These are phyloP conservation scores for Ceriagrion tenellum DNA, from an alignment of 2,888 invertebrate genomes.

Conservation along the genomic window DNA sequence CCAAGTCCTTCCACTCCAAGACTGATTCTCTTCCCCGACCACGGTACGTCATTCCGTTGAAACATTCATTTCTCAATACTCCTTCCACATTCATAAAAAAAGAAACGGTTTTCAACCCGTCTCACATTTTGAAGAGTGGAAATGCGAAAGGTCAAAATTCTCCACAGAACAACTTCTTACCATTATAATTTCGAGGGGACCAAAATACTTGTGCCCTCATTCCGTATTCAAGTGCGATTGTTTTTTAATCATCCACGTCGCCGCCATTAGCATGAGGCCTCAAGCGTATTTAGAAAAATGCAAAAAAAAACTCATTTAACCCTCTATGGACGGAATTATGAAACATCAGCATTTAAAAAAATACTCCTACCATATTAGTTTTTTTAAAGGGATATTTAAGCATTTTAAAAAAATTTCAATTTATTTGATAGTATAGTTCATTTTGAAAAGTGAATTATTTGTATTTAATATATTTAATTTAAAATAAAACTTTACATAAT, in stretches of 20 bases:
- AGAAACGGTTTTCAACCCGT: background rate
- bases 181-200: background rate
- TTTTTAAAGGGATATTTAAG: no score
- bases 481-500: no score
- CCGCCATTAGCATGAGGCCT: no score
- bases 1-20: background rate
- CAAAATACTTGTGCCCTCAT: background rate
- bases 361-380: no score
- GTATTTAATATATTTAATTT: no score
- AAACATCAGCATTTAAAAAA: no score
- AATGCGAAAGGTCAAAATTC: background rate
- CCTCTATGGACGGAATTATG: no score
- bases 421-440: no score
- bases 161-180: background rate
- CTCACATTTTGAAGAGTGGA: background rate
- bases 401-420: no score
- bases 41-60: background rate
- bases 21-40: background rate
- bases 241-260: background rate
- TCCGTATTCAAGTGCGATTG: background rate
- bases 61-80: conserved; percentile 1
- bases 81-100: background rate
- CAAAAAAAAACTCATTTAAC: no score
- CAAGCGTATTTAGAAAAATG: no score
- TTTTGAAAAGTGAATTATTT: no score